A percentile compares a stretch with the other conserved stretches of the same genome.
Evolutionary conservation across 2,797 vertebrate species (phyloP).

Genomic region (Perdix hodgsoniae): DNA sequence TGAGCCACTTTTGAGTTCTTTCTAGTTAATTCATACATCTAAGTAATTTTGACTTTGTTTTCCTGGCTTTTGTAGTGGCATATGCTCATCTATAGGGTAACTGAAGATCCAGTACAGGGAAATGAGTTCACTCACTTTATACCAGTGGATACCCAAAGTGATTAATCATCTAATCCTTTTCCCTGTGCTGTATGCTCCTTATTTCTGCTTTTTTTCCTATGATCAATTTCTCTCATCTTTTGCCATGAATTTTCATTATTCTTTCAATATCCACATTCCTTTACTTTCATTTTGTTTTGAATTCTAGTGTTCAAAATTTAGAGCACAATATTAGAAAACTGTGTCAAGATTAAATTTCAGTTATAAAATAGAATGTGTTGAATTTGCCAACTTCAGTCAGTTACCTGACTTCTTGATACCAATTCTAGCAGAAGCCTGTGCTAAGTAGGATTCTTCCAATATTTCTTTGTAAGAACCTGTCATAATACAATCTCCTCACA

Average conservation of each 20-base stretch:
- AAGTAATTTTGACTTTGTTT: slow-evolving; percentile 5
- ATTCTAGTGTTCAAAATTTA: neutral
- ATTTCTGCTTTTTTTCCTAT: neutral
- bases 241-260: neutral
- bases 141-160: neutral
- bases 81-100: neutral
- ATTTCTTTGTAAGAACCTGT: neutral
- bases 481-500: neutral
- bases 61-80: neutral
- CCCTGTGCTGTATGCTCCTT: neutral
- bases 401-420: neutral
- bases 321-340: neutral
- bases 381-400: neutral
- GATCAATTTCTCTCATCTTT: neutral
- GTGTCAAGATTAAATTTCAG: neutral
- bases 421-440: neutral
- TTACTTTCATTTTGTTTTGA: neutral
- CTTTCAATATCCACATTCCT: neutral
- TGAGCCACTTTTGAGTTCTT: neutral
- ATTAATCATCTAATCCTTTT: neutral
- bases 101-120: neutral
- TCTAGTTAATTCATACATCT: neutral
- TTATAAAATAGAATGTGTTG: neutral
- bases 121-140: neutral
- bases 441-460: neutral